phyloP scores from a whole-genome alignment of 1,140 invertebrate species.

The Oryzaephilus surinamensis region DNA sequence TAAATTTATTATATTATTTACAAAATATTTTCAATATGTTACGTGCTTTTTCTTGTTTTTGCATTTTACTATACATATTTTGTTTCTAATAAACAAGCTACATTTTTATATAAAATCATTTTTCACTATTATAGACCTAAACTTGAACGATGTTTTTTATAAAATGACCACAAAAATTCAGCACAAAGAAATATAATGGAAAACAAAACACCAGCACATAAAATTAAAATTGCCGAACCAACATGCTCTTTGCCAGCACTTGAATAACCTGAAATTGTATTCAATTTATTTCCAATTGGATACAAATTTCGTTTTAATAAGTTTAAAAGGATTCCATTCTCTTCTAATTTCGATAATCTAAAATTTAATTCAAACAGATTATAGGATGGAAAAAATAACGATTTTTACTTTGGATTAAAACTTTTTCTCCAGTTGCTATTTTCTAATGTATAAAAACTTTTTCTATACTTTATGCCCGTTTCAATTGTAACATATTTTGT shows the following conservation, averaged over 20 bases:
- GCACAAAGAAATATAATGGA: constrained; percentile 10
- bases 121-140: neutral
- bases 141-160: neutral
- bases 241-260: constrained; percentile 24
- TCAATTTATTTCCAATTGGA: neutral
- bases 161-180: constrained; percentile 10
- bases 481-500: no score
- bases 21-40: no score
- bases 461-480: constrained; percentile 3
- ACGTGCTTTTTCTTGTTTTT: no score
- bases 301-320: constrained; percentile 9
- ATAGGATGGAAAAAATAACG: no score
- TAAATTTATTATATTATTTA: no score
- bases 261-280: constrained; percentile 15
- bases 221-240: constrained; percentile 18
- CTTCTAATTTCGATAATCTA: constrained; percentile 15
- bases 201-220: constrained; percentile 14
- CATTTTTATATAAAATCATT: neutral
- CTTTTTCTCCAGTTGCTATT: constrained; percentile 6
- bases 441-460: constrained; percentile 8
- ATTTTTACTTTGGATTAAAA: constrained; percentile 13
- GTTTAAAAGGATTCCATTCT: constrained; percentile 15
- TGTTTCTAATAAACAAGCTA: no score
- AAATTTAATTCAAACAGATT: constrained; percentile 14
- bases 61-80: no score